A percentile compares a stretch with the other conserved stretches of the same genome.
Evolutionary conservation across 92 coral and sea anemone genomes (phyloP).

Genomic region (Zoanthus sansibaricus): DNA sequence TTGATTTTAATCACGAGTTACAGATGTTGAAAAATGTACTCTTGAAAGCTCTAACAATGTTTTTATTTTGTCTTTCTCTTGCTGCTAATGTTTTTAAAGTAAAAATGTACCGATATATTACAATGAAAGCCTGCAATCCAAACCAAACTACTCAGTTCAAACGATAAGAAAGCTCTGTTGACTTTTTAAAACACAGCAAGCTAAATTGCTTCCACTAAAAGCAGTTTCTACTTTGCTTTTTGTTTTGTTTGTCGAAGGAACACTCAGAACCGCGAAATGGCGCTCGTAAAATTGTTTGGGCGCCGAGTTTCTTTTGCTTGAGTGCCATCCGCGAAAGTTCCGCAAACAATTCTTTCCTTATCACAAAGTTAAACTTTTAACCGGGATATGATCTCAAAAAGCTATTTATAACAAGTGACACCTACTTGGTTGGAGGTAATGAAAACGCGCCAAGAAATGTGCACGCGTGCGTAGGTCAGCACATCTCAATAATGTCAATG

Average conservation of each 20-base stretch:
- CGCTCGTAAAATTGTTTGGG: constrained; percentile 42
- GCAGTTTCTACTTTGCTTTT: constrained; percentile 5
- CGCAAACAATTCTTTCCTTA: constrained; percentile 36
- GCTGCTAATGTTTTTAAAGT: neutral
- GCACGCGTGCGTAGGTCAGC: neutral
- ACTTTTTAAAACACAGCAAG: neutral
- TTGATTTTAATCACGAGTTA: neutral
- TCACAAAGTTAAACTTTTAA: constrained; percentile 12
- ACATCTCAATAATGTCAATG: neutral
- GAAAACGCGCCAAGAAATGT: neutral
- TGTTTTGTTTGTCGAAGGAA: constrained; percentile 38
- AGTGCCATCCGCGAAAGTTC: constrained; percentile 28
- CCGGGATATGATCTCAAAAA: constrained; percentile 41
- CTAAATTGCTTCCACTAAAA: constrained; percentile 32
- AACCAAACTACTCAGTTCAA: constrained; percentile 12
- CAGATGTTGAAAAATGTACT: constrained; percentile 8
- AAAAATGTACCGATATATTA: constrained; percentile 17
- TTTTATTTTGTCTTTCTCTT: constrained; percentile 41
- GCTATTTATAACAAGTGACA: constrained; percentile 15
- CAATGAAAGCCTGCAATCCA: neutral
- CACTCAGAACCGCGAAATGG: neutral
- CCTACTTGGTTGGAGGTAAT: neutral
- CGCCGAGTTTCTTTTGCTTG: constrained; percentile 43
- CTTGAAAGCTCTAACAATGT: constrained; percentile 12
- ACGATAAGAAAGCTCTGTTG: constrained; percentile 25